Percentiles rank a stretch among this genome's conserved stretches.
Conservation (phyloP, 2,113 vertebrate genomes). For the Chaetops frenatus region DNA sequence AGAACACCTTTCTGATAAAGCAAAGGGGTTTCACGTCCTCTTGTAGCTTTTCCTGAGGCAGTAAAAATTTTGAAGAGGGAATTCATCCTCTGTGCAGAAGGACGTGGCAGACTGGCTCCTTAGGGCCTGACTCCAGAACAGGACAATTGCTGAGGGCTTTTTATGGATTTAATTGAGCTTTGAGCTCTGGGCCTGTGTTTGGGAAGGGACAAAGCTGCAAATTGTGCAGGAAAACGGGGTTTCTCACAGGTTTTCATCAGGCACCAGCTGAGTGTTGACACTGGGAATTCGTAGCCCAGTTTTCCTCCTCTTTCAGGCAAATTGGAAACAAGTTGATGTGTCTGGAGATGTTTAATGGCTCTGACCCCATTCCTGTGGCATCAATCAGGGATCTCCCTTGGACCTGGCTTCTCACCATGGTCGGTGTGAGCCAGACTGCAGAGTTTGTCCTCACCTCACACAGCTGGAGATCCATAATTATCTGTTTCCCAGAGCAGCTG, state of each 20-base stretch:
- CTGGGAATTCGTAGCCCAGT: neutral
- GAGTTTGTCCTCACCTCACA: neutral
- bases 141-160: neutral
- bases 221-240: neutral
- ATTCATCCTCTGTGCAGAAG: neutral
- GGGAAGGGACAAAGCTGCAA: neutral
- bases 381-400: neutral
- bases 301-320: neutral
- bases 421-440: neutral
- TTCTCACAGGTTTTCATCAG: neutral
- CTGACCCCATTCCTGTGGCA: accelerated
- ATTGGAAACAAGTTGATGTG: neutral
- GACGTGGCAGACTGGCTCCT: neutral
- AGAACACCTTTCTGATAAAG: neutral
- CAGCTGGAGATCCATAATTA: neutral
- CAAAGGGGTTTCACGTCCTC: neutral
- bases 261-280: neutral
- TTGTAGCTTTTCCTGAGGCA: neutral
- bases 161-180: neutral
- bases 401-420: accelerated
- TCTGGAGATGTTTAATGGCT: neutral
- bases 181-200: neutral
- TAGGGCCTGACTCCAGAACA: neutral
- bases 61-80: neutral
- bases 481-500: neutral